Evolutionary conservation across 2,113 vertebrate genomes (phyloP), one percentile per base, ranked within the genome.

Genomic region (Pterocles burchelli): DNA sequence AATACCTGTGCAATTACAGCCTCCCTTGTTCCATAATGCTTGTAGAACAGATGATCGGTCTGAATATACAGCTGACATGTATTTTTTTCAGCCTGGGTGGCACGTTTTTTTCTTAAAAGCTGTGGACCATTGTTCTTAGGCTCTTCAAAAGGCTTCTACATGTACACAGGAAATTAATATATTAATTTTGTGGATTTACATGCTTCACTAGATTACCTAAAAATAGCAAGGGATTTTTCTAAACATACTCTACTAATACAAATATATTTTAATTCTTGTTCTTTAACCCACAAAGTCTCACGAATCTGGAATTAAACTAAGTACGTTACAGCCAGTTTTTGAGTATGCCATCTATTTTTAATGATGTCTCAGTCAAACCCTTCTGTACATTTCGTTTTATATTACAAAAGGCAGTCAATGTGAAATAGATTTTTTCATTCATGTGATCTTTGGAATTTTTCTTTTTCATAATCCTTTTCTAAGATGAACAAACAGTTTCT

Each of bases 41-140:
- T 98, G 90, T 92, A 98, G 95, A 99, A 99, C 13, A 99, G 96
- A 93, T 99, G 99, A 96, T 99, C 99, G 5, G 99, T 99, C 97
- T 99, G 99, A 97, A 99, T 99, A 86, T 99, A 99, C 49, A 99
- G 98, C 96, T 99, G 99, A 80, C 99, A 99, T 0, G 99, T 99
- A 95, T 99, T 99, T 94, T 98, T 99, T 94, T 99, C 99, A 75
- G 97, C 98, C 81, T 97, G 98, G 11, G 98, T 97, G 17, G 99
- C 99, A 91, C 99, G 98, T 51, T 98, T 99, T 90, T 82, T 99
- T 93, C 99, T 98, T 93, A 99, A 96, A 90, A 99, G 96, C 89
- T 99, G 97, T 31, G 99, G 99, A 59, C 97, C 98, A 33, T 87
- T 92, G 21, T 72, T 84, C 82, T 93, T 90, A 68, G 95, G 95